Conservation (phyloP, 2,113 vertebrate species). For the Myotis yumanensis region DNA sequence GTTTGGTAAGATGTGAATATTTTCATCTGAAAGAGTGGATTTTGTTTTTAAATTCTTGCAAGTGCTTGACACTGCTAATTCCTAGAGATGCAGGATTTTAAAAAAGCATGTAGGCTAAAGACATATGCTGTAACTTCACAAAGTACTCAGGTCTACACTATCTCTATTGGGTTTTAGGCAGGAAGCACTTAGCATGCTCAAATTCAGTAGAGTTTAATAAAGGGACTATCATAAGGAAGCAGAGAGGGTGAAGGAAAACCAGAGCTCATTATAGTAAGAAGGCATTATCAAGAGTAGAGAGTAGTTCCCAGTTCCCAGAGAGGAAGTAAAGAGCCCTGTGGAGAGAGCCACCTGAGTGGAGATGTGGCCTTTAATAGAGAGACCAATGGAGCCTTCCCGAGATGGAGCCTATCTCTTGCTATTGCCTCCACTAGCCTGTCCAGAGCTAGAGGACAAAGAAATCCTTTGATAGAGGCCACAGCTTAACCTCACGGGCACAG, state of each 20-base stretch:
- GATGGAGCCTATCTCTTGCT: not conserved
- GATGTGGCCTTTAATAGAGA: not conserved
- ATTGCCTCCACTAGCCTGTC: not conserved
- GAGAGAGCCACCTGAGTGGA: not conserved
- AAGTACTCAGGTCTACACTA: not conserved
- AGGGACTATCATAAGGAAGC: not conserved
- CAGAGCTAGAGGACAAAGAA: not conserved
- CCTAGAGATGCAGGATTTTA: not conserved
- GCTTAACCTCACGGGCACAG: not conserved
- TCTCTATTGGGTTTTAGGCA: not conserved
- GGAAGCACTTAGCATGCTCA: not conserved
- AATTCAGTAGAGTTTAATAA: slow-evolving; percentile 21
- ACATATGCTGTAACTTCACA: not conserved
- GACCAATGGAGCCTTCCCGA: not conserved
- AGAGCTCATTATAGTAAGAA: not conserved
- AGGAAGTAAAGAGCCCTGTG: not conserved
- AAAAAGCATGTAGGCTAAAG: not conserved
- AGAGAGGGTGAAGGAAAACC: slow-evolving; percentile 24
- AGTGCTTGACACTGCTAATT: not conserved
- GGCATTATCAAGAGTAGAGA: not conserved
- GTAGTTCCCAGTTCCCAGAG: not conserved
- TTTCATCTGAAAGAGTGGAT: not conserved
- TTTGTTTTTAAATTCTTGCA: not conserved
- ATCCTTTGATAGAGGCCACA: not conserved
- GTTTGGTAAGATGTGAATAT: not conserved